Base-by-base conservation (phyloP, 2,113 vertebrate species). In the Megaleporinus macrocephalus region DNA sequence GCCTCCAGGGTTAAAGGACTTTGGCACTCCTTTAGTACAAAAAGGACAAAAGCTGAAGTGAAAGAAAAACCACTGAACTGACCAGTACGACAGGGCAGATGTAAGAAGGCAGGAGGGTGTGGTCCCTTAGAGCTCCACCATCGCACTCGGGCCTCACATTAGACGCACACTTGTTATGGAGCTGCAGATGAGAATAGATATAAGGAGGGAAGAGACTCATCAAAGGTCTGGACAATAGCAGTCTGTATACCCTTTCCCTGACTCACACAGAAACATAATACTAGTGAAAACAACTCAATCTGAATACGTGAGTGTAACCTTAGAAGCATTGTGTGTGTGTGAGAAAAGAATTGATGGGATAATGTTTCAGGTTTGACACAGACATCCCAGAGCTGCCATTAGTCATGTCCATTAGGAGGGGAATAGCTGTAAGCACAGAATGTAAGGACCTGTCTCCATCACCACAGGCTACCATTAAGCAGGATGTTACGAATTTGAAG, bases 81-180 rank as follows among this genome's bases (percentile, higher is more conserved):
- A 99, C 98, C 97, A 99, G 78, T 62, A 99, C 97, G 44, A 96
- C 94, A 0, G 98, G 98, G 81, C 97, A 98, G 94, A 99, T 99
- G 83, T 96, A 94, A 1, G 96, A 97, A 69, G 98, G 97, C 83
- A 98, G 93, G 83, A 99, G 95, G 83, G 96, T 96, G 93, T 99
- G 97, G 91, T 99, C 97, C 90, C 94, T 98, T 91, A 99, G 76
- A 68, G 93, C 88, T 82, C 97, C 98, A 82, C 97, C 98, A 78
- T 99, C 98, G 90, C 98, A 99, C 85, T 99, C 98, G 0, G 96
- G 94, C 92, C 95, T 99, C 84, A 97, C 91, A 82, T 97, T 94
- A 57, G 98, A 98, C 44, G 95, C 97, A 93, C 98, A 99, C 87
- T 98, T 99, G 86, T 99, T 99, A 90, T 99, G 98, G 63, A 99